Conservation (phyloP, 2,797 vertebrate genomes). For the Somateria mollissima region DNA sequence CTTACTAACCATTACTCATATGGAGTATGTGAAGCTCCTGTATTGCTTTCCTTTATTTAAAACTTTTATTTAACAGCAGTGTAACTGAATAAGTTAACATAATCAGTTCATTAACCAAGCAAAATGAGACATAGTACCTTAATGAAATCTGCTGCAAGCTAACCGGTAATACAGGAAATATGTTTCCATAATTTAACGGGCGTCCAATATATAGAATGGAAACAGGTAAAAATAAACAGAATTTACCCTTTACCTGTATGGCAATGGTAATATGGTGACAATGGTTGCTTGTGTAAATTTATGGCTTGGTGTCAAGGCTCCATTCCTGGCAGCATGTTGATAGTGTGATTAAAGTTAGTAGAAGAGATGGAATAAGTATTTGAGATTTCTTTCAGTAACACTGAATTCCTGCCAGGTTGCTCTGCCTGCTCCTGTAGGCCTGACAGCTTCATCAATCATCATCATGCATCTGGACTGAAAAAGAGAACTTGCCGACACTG, state of each 20-base stretch:
- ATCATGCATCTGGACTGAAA: slow-evolving; percentile 71
- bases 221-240: slow-evolving; percentile 70
- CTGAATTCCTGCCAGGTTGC: slow-evolving; percentile 79
- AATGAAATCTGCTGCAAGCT: slow-evolving; percentile 62
- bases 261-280: slow-evolving; percentile 71
- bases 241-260: slow-evolving; percentile 69
- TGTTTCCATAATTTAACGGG: slow-evolving; percentile 65
- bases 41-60: slow-evolving; percentile 9
- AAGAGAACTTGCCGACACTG: slow-evolving; percentile 70
- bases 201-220: slow-evolving; percentile 58
- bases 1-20: slow-evolving; percentile 19
- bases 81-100: slow-evolving; percentile 38
- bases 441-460: slow-evolving; percentile 81
- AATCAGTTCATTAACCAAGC: slow-evolving; percentile 56
- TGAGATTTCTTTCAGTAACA: slow-evolving; percentile 83
- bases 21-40: background rate
- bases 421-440: slow-evolving; percentile 75
- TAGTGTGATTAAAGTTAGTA: slow-evolving; percentile 83
- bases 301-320: slow-evolving; percentile 81
- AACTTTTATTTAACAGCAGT: slow-evolving; percentile 22
- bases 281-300: slow-evolving; percentile 79
- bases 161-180: slow-evolving; percentile 52
- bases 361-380: slow-evolving; percentile 86
- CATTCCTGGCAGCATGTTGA: slow-evolving; percentile 85
- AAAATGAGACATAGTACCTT: slow-evolving; percentile 61